Evolutionary conservation across 2,888 invertebrate species (phyloP).

Genomic region (Oxyteleia sp.): DNA sequence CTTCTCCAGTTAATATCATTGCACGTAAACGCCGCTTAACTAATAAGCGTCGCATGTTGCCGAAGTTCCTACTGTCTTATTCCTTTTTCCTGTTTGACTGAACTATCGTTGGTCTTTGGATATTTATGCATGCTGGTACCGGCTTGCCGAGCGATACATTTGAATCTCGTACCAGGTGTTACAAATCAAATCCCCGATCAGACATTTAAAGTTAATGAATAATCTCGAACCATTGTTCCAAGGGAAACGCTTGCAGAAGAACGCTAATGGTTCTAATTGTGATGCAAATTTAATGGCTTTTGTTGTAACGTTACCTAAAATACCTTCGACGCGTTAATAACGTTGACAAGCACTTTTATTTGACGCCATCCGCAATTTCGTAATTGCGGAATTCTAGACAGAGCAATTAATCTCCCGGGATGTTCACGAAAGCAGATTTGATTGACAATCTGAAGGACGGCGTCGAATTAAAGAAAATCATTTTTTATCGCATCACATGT

Average conservation of each 20-base stretch:
- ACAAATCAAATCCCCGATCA: conserved; percentile 59
- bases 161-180: conserved; percentile 73
- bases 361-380: background rate
- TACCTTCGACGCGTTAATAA: background rate
- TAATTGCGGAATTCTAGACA: conserved; percentile 20
- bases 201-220: conserved; percentile 51
- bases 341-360: background rate
- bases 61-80: conserved; percentile 46
- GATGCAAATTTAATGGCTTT: background rate
- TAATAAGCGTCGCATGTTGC: conserved; percentile 63
- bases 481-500: conserved; percentile 57
- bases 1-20: conserved; percentile 66
- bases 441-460: conserved; percentile 66
- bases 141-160: conserved; percentile 55
- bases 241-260: background rate
- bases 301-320: background rate
- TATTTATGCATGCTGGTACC: conserved; percentile 73
- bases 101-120: conserved; percentile 40
- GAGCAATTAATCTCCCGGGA: conserved; percentile 42
- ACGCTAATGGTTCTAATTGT: background rate
- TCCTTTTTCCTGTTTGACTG: conserved; percentile 36
- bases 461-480: conserved; percentile 53
- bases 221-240: conserved; percentile 33
- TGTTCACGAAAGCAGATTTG: conserved; percentile 63
- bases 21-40: conserved; percentile 55